phyloP scores from a whole-genome alignment of 2,113 vertebrate species.

The Xiphophorus hellerii region DNA sequence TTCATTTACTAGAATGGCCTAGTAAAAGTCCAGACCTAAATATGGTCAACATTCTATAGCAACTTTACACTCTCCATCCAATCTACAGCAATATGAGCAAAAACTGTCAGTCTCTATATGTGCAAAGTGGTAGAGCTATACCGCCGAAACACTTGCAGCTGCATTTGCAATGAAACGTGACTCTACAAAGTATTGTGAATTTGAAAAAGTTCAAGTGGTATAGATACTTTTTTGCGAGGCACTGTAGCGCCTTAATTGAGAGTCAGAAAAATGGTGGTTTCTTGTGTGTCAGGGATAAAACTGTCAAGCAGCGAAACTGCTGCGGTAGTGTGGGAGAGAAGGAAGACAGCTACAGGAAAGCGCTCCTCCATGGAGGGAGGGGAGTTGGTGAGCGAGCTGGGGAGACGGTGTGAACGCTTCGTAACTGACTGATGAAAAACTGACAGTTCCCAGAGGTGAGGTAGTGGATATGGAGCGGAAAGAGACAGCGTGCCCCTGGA shows the following conservation, averaged over 20 bases:
- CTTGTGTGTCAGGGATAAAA: constrained; percentile 68
- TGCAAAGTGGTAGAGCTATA: neutral
- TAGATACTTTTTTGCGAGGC: neutral
- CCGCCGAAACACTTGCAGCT: neutral
- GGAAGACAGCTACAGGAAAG: constrained; percentile 64
- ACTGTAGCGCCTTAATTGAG: constrained; percentile 41
- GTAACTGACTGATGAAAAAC: constrained; percentile 67
- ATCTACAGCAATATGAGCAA: neutral
- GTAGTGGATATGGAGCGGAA: constrained; percentile 55
- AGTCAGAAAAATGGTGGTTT: constrained; percentile 59
- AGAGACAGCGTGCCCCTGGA: constrained; percentile 54
- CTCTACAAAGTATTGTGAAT: neutral
- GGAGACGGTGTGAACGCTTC: constrained; percentile 55
- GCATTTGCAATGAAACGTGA: neutral
- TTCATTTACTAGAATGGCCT: neutral
- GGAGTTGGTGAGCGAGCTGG: constrained; percentile 35
- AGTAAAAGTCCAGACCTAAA: neutral
- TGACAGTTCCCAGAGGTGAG: constrained; percentile 72
- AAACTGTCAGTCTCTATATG: neutral
- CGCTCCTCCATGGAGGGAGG: constrained; percentile 40
- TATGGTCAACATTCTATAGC: neutral
- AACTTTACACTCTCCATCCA: too few relatives aligned
- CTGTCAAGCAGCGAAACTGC: constrained; percentile 69
- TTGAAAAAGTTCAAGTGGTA: neutral
- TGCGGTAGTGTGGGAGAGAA: constrained; percentile 55